Evolutionary conservation across 2,888 invertebrate species (phyloP).

Genomic region (Pantelozetes paolii): DNA sequence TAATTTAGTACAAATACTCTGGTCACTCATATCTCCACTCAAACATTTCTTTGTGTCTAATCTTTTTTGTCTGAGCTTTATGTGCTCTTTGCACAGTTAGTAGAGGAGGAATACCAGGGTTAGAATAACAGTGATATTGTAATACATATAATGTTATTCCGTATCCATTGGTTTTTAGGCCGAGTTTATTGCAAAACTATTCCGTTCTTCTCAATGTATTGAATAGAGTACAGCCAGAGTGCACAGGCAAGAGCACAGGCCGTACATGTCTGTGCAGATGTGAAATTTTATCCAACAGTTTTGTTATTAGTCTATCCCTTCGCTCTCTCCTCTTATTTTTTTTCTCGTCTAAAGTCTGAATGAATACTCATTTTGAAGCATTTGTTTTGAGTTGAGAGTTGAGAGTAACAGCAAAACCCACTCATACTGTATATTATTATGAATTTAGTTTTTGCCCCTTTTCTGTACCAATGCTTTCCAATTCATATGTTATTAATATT

Average conservation of each 20-base stretch:
- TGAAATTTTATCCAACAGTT: slow-evolving; percentile 3
- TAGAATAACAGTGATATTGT: slow-evolving; percentile 3
- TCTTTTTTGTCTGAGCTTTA: background rate
- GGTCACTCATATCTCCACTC: too few relatives aligned
- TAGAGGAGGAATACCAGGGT: background rate
- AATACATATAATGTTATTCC: background rate
- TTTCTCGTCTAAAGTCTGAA: background rate
- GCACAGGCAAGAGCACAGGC: background rate
- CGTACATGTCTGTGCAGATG: background rate
- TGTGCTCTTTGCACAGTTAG: background rate
- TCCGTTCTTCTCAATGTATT: background rate
- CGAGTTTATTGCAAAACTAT: background rate
- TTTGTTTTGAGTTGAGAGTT: background rate
- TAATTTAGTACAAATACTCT: too few relatives aligned
- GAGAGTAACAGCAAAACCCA: background rate
- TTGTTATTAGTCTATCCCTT: background rate
- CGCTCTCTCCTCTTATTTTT: slow-evolving; percentile 14
- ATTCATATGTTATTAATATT: background rate
- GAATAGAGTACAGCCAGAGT: background rate
- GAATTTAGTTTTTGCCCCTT: background rate
- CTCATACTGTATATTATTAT: background rate
- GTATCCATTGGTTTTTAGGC: slow-evolving; percentile 11
- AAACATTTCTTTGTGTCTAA: slow-evolving; percentile 20
- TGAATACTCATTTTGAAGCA: background rate
- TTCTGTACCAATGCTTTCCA: background rate